phyloP scores from a whole-genome alignment of 2,797 vertebrate genomes.

The Sebastes variabilis region DNA sequence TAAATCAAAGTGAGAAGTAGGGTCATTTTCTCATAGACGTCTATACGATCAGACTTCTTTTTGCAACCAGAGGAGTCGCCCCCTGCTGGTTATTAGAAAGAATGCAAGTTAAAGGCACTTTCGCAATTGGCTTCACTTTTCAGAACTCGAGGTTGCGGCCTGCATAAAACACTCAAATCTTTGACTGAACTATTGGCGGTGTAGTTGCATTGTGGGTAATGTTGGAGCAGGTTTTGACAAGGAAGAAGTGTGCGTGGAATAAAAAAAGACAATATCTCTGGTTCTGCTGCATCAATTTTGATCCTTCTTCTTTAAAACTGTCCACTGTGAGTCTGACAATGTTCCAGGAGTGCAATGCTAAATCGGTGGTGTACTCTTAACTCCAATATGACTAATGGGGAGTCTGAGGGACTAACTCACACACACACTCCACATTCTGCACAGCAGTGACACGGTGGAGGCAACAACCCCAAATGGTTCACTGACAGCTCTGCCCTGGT shows the following conservation, averaged over 20 bases:
- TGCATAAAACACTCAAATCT: background rate
- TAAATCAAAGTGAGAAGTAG: no score
- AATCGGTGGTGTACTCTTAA: background rate
- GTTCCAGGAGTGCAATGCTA: background rate
- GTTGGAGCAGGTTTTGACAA: background rate
- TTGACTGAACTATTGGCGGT: background rate
- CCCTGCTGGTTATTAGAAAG: accelerated
- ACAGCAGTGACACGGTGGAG: constrained; percentile 32
- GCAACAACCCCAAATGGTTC: constrained; percentile 31
- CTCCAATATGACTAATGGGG: constrained; percentile 7
- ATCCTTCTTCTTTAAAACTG: no score
- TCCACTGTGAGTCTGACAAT: background rate
- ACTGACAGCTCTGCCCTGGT: constrained; percentile 19
- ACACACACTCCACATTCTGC: constrained; percentile 62
- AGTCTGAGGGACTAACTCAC: constrained; percentile 38
- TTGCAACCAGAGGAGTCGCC: no score
- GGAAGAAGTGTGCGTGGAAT: background rate
- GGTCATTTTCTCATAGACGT: no score
- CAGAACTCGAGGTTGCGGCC: background rate
- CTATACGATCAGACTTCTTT: no score
- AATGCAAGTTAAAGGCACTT: no score
- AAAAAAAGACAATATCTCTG: background rate
- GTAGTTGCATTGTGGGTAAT: background rate
- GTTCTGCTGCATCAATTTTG: no score
- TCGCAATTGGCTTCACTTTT: background rate